Evolutionary conservation across 1,140 invertebrate species (phyloP).

Genomic region (Trichomalopsis sarcophagae): DNA sequence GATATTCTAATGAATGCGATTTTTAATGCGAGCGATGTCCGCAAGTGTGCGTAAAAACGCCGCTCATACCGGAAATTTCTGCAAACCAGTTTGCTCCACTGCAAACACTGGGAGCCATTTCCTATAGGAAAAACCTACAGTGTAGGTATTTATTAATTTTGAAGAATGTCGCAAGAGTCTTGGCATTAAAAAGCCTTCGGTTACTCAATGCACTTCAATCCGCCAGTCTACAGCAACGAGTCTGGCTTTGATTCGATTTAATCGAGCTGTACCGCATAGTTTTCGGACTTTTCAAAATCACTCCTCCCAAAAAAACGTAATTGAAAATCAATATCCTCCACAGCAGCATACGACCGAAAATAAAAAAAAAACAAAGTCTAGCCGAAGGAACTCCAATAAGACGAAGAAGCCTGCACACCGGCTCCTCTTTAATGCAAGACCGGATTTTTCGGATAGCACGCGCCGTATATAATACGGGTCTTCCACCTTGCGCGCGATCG

Average conservation of each 20-base stretch:
- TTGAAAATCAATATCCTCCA: neutral
- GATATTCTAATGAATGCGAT: neutral
- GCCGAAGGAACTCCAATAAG: neutral
- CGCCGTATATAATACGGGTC: constrained; percentile 47
- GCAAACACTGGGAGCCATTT: neutral
- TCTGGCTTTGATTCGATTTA: neutral
- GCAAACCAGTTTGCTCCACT: neutral
- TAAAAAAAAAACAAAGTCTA: neutral
- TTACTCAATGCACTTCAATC: neutral
- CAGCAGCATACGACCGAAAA: neutral
- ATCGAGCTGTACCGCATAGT: neutral
- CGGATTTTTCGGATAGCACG: constrained; percentile 36
- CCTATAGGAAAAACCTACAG: neutral
- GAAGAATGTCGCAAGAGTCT: neutral
- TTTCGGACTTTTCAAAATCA: neutral
- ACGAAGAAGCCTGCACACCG: neutral
- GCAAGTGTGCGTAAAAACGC: neutral
- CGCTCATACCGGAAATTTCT: neutral
- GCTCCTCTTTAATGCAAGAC: constrained; percentile 3
- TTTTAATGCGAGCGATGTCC: neutral
- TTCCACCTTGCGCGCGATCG: constrained; percentile 58
- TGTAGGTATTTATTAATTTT: neutral
- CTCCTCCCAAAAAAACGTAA: neutral
- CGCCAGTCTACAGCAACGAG: too few relatives aligned
- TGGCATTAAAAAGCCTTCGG: neutral